Evolutionary conservation across 2,888 invertebrate species (phyloP), one percentile per base, ranked within the genome.

Genomic region (Adela reaumurella): DNA sequence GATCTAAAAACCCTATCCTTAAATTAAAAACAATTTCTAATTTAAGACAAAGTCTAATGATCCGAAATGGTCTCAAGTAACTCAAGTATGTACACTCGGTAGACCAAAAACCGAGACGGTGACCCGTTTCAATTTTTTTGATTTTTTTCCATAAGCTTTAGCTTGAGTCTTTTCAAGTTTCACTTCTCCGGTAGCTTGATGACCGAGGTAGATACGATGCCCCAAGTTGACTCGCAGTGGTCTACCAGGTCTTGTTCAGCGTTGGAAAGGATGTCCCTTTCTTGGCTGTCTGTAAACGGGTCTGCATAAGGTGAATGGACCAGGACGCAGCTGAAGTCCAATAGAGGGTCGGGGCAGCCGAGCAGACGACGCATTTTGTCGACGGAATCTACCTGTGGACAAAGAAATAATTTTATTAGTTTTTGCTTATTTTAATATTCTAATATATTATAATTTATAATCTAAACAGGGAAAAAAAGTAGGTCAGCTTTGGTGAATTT

Each of bases 191-290:
- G 88, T 46, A 88, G 65, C 64, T 85, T 83, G 53, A 88, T 81
- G 49, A 88, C 81, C 51, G 87, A 87, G 55, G 82, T 74, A 54
- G 84, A 82, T 29, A 81, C 77, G 57, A 81, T 80, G 53, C 83
- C 85, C 80, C 86, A 82, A 51, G 82, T 83, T 52, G 79, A 78
- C 59, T 88, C 87, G 59, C 88, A 88, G 62, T 85, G 83, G 54
- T 87, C 85, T 19, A 87, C 81, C 55, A 88, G 59, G 46, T 81
- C 74, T 59, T 81, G 83, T 59, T 88, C 88, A 0, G 82, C 66
- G 20, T 83, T 82, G 1, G 85, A 82, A 45, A 87, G 67, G 14
- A 70, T 62, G 54, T 77, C 76, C 10, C 68, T 57, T 50, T 73
- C 66, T 51, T 74, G 72, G 50, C 68, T 67, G 64, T 79, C 73